These are phyloP conservation scores for Asarcornis scutulata DNA, from an alignment of 2,113 vertebrate species.

Conservation along the genomic window DNA sequence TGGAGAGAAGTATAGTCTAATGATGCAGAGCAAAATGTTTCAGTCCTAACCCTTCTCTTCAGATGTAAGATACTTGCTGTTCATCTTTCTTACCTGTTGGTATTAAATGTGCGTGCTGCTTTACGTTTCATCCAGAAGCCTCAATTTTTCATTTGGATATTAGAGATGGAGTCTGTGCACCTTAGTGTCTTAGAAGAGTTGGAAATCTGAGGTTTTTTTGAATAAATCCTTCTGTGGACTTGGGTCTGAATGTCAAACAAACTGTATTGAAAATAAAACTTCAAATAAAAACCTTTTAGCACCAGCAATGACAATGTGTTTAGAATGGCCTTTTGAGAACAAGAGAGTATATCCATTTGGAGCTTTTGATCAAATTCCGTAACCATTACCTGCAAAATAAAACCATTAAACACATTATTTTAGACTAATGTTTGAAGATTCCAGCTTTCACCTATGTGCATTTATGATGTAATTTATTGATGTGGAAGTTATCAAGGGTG, in stretches of 20 bases:
- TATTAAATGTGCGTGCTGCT: neutral
- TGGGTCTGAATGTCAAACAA: neutral
- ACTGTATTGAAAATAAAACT: neutral
- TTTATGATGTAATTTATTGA: neutral
- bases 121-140: neutral
- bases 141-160: neutral
- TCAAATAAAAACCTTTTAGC: neutral
- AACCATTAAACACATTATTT: neutral
- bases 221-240: neutral
- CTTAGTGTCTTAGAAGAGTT: neutral
- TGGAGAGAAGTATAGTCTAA: neutral
- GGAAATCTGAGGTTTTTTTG: neutral
- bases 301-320: neutral
- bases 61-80: neutral
- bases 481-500: neutral
- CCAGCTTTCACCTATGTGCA: neutral
- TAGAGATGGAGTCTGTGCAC: neutral
- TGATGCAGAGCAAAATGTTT: neutral
- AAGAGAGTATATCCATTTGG: neutral
- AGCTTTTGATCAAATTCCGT: neutral
- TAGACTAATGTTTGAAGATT: neutral
- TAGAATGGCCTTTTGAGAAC: neutral
- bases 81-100: neutral
- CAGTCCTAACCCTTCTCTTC: neutral
- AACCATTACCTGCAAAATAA: neutral